These are phyloP conservation scores for Onychorhynchus coronatus DNA, from an alignment of 2,113 vertebrate genomes.

Conservation along the genomic window DNA sequence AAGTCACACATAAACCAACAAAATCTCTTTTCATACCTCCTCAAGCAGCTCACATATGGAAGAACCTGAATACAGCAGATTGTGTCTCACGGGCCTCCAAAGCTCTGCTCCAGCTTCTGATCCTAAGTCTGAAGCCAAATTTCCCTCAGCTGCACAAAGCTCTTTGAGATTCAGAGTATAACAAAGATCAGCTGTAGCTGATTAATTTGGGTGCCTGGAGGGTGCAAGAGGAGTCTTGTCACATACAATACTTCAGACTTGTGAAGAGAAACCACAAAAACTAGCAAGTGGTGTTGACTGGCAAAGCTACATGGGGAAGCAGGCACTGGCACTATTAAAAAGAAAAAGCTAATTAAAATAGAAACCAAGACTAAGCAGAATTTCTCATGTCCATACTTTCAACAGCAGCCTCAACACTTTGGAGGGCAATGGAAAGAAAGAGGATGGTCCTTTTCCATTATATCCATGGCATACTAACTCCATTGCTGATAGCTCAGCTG, in stretches of 20 bases:
- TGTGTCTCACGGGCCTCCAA: background rate
- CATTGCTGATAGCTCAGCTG: background rate
- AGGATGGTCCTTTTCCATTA: background rate
- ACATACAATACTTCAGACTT: slow-evolving; percentile 13
- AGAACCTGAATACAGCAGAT: background rate
- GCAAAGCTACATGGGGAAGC: slow-evolving; percentile 25
- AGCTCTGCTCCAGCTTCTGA: background rate
- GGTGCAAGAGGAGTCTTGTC: slow-evolving; percentile 1
- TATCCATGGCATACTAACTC: background rate
- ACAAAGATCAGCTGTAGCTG: background rate
- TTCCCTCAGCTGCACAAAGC: background rate
- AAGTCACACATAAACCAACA: background rate
- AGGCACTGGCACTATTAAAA: background rate
- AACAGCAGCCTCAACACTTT: background rate
- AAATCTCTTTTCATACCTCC: background rate
- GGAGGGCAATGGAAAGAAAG: background rate
- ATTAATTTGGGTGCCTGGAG: slow-evolving; percentile 16
- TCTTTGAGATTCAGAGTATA: background rate
- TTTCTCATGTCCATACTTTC: background rate
- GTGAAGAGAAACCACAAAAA: background rate
- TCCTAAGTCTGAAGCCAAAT: background rate
- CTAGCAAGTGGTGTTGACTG: background rate
- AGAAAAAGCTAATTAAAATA: slow-evolving; percentile 20
- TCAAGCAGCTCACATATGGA: background rate
- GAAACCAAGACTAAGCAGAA: background rate